Base-by-base conservation (phyloP, 2,888 invertebrate species). In the Melanchra persicariae region DNA sequence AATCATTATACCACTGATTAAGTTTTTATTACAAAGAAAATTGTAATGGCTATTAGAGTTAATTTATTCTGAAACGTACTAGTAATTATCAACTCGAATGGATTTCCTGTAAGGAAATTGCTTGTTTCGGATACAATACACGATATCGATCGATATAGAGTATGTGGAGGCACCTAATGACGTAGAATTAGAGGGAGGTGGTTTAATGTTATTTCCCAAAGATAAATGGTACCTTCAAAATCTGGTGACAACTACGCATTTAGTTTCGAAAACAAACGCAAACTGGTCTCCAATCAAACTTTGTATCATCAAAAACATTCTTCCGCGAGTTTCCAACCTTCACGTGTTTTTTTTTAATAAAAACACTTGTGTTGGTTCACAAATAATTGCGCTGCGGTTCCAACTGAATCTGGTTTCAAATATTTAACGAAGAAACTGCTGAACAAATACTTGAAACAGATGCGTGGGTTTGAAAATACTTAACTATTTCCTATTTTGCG, bases 1-100 rank as follows among this genome's bases (percentile, higher is more conserved):
- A 52, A 61, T 24, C 5, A 58, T 30, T 74, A 52, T 7, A 74
- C 17, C 45, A 40, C 43, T 54, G 61, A 59, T 70, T 45, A 60
- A 47, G 10, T 68, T 77, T 64, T 73, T 55, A n/a, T 34, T 55
- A 79, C 81, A 79, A 77, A 79, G 67, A n/a, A n/a, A 67, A 65
- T 59, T 51, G 8, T 70, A 65, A 61, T 17, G 8, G 4, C 43
- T 30, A 47, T 43, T 58, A 65, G 5, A 34, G 15, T 19, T 73
- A 65, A 79, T 77, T 81, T 65, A 77, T 77, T 65, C 77, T n/a
- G 30, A 10, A 73, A 63, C 9, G 45, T 49, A n/a, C n/a, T n/a
- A n/a, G n/a, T n/a, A 55, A 73, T 66, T 49, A 60, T 68, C 69
- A 62, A 67, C n/a, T 67, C 6, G 12, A 81, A 54, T 69, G 43